Conservation (phyloP, 1,140 invertebrate species). For the Drosophila jambulina region DNA sequence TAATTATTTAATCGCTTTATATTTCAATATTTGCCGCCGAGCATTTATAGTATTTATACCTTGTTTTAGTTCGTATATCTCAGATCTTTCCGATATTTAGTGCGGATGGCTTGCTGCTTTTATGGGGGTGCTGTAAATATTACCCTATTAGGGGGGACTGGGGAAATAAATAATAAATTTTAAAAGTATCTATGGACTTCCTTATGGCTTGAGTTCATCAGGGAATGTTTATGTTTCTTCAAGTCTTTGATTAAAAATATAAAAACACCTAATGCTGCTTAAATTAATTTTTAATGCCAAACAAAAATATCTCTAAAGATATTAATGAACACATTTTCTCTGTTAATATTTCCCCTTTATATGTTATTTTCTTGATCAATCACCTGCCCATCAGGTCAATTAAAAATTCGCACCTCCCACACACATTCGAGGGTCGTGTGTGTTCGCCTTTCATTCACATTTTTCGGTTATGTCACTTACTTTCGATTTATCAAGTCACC, state of each 20-base stretch:
- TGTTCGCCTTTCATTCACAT: conserved; percentile 30
- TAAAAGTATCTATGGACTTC: not conserved
- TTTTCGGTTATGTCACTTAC: conserved; percentile 52
- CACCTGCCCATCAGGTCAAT: conserved; percentile 33
- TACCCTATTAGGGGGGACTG: no score
- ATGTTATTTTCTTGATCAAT: not conserved
- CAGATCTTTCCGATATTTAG: conserved; percentile 29
- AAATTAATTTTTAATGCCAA: not conserved
- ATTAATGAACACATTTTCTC: not conserved
- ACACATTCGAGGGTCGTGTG: conserved; percentile 1
- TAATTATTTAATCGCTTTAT: conserved; percentile 75
- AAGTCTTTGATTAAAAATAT: not conserved
- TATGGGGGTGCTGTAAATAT: conserved; percentile 5
- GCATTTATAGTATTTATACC: conserved; percentile 45
- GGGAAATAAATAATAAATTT: not conserved
- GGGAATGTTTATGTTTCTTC: not conserved
- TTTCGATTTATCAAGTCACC: conserved; percentile 46
- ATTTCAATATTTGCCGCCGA: conserved; percentile 37
- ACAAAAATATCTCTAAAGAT: no score
- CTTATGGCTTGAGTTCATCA: not conserved
- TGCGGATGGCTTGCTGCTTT: conserved; percentile 23
- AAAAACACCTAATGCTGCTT: not conserved
- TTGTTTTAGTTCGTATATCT: conserved; percentile 60
- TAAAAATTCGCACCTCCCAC: conserved; percentile 26
- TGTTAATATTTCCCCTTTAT: not conserved